Percentiles rank a stretch among this genome's conserved stretches.
These are phyloP conservation scores for Ips typographus DNA, from an alignment of 1,140 invertebrate species.

Conservation along the genomic window DNA sequence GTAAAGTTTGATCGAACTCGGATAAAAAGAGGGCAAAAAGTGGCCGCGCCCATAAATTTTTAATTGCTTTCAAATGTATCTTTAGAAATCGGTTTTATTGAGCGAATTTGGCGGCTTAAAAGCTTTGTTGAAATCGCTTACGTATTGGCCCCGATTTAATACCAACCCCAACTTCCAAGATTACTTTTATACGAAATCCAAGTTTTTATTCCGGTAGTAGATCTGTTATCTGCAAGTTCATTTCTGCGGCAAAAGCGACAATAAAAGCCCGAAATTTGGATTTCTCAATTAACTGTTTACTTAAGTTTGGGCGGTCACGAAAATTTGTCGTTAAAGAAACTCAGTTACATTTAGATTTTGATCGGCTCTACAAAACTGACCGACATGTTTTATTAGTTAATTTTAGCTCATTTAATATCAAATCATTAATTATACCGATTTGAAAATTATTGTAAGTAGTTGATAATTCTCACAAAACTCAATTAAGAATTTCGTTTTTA, in stretches of 20 bases:
- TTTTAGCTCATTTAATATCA: too few relatives aligned
- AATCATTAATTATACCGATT: too few relatives aligned
- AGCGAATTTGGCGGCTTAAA: slow-evolving; percentile 14
- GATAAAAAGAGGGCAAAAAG: slow-evolving; percentile 10
- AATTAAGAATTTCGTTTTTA: too few relatives aligned
- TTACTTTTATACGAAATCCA: background rate
- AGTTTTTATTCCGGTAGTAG: background rate
- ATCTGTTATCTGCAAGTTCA: background rate
- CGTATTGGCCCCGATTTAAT: slow-evolving; percentile 2
- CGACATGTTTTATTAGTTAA: too few relatives aligned
- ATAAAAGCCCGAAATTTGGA: background rate
- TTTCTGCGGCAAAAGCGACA: background rate
- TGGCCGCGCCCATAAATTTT: slow-evolving; percentile 17
- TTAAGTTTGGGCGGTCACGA: background rate
- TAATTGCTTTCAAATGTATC: slow-evolving; percentile 25
- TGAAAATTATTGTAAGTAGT: too few relatives aligned
- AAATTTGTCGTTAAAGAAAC: slow-evolving; percentile 1
- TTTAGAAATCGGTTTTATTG: slow-evolving; percentile 15
- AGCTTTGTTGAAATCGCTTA: slow-evolving; percentile 10
- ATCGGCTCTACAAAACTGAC: background rate
- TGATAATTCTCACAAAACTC: too few relatives aligned
- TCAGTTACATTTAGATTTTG: background rate
- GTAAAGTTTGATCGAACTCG: slow-evolving; percentile 15
- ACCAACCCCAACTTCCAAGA: background rate
- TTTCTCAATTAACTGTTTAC: slow-evolving; percentile 1